Conservation (phyloP, 30 jellyfish, hydroid and myxozoan genomes). For the Cassiopea andromeda region DNA sequence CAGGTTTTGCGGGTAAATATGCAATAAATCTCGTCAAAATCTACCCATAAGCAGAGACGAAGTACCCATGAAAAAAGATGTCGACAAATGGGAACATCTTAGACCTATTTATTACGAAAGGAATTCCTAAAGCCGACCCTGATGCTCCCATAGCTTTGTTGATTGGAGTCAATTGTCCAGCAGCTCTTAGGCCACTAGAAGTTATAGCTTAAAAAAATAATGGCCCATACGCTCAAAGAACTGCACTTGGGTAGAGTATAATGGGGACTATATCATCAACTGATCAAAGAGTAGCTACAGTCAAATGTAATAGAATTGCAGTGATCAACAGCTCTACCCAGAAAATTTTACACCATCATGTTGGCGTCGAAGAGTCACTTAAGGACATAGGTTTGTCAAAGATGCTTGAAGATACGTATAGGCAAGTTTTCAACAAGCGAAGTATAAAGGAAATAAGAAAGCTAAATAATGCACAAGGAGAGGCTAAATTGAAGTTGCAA, state of each 20-base stretch:
- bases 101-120: background rate
- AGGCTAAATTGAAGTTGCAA: background rate
- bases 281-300: background rate
- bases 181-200: constrained; percentile 26
- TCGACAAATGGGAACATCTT: constrained; percentile 29
- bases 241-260: constrained; percentile 49
- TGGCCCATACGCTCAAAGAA: constrained; percentile 52
- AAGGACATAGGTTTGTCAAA: background rate
- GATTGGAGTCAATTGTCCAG: constrained; percentile 39
- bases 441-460: constrained; percentile 15
- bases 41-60: constrained; percentile 34
- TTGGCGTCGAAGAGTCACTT: constrained; percentile 31
- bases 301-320: constrained; percentile 40
- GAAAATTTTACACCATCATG: constrained; percentile 14
- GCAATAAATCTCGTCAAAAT: constrained; percentile 16
- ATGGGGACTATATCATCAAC: constrained; percentile 29
- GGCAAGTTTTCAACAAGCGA: constrained; percentile 31
- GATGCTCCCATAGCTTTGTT: constrained; percentile 36
- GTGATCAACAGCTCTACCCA: constrained; percentile 22
- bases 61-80: constrained; percentile 20
- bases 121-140: constrained; percentile 10
- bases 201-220: background rate
- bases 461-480: background rate
- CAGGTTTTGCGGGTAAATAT: constrained; percentile 14
- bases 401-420: constrained; percentile 9